Percentiles rank a stretch among this genome's conserved stretches.
These are phyloP conservation scores for Anagrus nilaparvatae DNA, from an alignment of 1,140 invertebrate genomes.

Conservation along the genomic window DNA sequence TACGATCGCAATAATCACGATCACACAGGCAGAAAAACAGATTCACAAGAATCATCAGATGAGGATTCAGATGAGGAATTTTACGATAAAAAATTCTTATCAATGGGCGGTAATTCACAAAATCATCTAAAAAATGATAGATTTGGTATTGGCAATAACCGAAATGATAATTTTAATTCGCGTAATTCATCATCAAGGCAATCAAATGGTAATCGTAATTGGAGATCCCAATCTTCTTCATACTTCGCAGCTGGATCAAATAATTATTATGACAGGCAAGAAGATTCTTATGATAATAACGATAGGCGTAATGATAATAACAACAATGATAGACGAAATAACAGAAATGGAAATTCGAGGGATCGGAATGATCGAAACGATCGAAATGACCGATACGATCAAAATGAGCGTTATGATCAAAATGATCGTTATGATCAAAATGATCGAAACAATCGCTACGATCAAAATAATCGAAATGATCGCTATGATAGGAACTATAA, in stretches of 20 bases:
- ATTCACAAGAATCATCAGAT: constrained; percentile 23
- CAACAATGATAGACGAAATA: neutral
- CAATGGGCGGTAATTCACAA: constrained; percentile 13
- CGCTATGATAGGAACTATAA: constrained; percentile 8
- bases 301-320: neutral
- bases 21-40: constrained; percentile 16
- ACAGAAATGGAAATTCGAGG: neutral
- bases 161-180: no score
- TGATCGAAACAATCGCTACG: constrained; percentile 12
- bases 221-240: no score
- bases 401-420: constrained; percentile 8
- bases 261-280: constrained; percentile 4
- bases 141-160: no score
- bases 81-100: constrained; percentile 26
- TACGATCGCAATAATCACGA: constrained; percentile 12
- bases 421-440: constrained; percentile 8
- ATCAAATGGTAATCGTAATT: no score
- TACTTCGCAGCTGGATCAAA: no score
- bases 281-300: neutral
- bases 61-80: constrained; percentile 25
- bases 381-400: constrained; percentile 12
- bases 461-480: constrained; percentile 9
- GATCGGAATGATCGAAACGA: constrained; percentile 10
- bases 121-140: no score
- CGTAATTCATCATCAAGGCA: no score